A percentile compares a stretch with the other conserved stretches of the same genome.
Conservation (phyloP, 2,113 vertebrate genomes). For the Myotis brandtii region DNA sequence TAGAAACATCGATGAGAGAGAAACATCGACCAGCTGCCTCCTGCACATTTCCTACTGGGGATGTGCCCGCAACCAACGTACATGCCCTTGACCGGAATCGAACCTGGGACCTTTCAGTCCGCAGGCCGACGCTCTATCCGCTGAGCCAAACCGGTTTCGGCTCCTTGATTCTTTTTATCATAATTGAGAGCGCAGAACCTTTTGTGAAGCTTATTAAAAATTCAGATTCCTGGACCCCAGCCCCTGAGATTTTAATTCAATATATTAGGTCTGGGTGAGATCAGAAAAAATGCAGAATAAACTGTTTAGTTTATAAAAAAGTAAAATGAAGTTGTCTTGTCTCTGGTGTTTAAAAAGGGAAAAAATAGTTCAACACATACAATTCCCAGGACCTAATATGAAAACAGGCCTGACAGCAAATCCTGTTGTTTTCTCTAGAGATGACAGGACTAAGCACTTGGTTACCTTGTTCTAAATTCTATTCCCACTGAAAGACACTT, state of each 20-base stretch:
- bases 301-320: not conserved
- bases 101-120: too few relatives aligned
- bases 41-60: too few relatives aligned
- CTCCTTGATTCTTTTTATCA: not conserved
- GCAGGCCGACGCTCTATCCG: too few relatives aligned
- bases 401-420: not conserved
- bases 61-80: too few relatives aligned
- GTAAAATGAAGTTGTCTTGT: conserved; percentile 10
- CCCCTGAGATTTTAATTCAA: not conserved
- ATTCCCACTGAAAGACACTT: not conserved
- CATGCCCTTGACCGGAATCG: too few relatives aligned
- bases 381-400: not conserved
- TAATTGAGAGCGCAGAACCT: not conserved
- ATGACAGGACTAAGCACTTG: not conserved
- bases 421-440: not conserved
- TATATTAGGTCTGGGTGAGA: not conserved
- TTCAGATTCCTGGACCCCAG: not conserved
- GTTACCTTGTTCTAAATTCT: not conserved
- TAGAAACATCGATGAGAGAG: too few relatives aligned
- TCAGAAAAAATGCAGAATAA: conserved; percentile 2
- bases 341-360: not conserved
- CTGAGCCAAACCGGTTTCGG: too few relatives aligned
- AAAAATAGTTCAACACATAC: not conserved
- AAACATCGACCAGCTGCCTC: too few relatives aligned
- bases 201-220: not conserved